Base-by-base conservation (phyloP, 2,888 invertebrate genomes). In the Lagria hirta region DNA sequence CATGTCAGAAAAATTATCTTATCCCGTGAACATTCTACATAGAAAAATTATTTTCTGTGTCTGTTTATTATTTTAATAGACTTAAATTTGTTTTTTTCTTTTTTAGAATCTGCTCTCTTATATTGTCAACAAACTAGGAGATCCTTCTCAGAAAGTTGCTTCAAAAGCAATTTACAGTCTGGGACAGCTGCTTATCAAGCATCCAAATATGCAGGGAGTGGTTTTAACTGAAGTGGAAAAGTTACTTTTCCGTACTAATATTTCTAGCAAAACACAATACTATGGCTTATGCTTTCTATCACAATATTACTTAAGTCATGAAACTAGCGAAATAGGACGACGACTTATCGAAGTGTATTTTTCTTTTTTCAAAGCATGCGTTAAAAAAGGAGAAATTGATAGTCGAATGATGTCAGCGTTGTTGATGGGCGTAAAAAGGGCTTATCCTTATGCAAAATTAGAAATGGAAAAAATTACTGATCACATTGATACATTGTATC, bases 51-150 rank as follows among this genome's bases (percentile, higher is more conserved):
- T n/a, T n/a, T n/a, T n/a, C n/a, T n/a, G n/a, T n/a, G n/a, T n/a
- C n/a, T n/a, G n/a, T n/a, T n/a, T n/a, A n/a, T n/a, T n/a, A n/a
- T n/a, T n/a, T n/a, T n/a, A n/a, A n/a, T n/a, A n/a, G n/a, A n/a
- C 24, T 4, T n/a, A 8, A 24, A 24, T 7, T 24, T n/a, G n/a
- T 21, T 28, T 20, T 8, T 23, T 35, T 41, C 1, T 37, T 51
- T 62, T 57, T 18, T 66, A 86, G 78, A 81, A 82, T 65, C 72
- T 99, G 3, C 71, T 98, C 2, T 76, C 82, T 0, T 80, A 86
- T 65, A 72, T 99, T 28, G 86, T 96, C 2, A 98, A 99, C 70
- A 98, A 99, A 70, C 75, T 99, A 5, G 98, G 98, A 6, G 98
- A 99, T 74, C 96, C 97, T 0, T 80, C 82, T 5, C 82, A 84